Conservation (phyloP, 2,797 vertebrate species). For the Gymnodraco acuticeps region DNA sequence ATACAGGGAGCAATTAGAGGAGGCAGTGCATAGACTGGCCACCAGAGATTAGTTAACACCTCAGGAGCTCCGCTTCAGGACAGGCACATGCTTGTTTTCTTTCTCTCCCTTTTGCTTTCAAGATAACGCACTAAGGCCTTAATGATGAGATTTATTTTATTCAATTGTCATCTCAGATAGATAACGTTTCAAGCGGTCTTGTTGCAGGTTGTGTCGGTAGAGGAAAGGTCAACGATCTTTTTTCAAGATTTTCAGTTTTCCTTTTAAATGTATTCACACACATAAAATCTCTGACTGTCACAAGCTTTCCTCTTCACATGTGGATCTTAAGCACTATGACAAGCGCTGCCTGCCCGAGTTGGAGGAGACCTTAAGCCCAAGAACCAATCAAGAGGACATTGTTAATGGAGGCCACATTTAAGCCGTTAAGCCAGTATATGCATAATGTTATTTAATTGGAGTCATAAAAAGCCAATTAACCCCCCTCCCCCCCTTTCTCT, state of each 20-base stretch:
- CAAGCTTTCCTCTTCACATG: slow-evolving; percentile 57
- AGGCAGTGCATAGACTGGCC: slow-evolving; percentile 91
- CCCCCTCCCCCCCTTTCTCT: slow-evolving; percentile 65
- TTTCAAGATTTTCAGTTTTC: slow-evolving; percentile 61
- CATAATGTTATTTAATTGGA: slow-evolving; percentile 91
- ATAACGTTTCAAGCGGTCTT: slow-evolving; percentile 48
- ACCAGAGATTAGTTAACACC: slow-evolving; percentile 92
- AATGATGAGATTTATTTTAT: slow-evolving; percentile 82
- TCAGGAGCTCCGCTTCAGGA: slow-evolving; percentile 89
- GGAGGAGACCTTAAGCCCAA: slow-evolving; percentile 85
- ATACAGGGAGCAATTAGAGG: slow-evolving; percentile 94
- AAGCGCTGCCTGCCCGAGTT: slow-evolving; percentile 70
- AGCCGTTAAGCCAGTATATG: slow-evolving; percentile 89
- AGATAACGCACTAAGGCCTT: slow-evolving; percentile 78
- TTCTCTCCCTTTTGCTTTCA: slow-evolving; percentile 78
- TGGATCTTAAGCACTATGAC: slow-evolving; percentile 75
- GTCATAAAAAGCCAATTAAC: slow-evolving; percentile 91
- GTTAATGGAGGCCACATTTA: slow-evolving; percentile 90
- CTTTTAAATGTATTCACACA: slow-evolving; percentile 71
- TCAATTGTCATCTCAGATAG: slow-evolving; percentile 72
- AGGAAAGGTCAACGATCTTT: slow-evolving; percentile 64
- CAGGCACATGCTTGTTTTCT: slow-evolving; percentile 87
- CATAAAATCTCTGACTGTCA: slow-evolving; percentile 64
- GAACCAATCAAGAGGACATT: slow-evolving; percentile 89
- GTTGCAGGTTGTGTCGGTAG: slow-evolving; percentile 49